Evolutionary conservation across 1,140 invertebrate species (phyloP).

Genomic region (Scaptomyza montana): DNA sequence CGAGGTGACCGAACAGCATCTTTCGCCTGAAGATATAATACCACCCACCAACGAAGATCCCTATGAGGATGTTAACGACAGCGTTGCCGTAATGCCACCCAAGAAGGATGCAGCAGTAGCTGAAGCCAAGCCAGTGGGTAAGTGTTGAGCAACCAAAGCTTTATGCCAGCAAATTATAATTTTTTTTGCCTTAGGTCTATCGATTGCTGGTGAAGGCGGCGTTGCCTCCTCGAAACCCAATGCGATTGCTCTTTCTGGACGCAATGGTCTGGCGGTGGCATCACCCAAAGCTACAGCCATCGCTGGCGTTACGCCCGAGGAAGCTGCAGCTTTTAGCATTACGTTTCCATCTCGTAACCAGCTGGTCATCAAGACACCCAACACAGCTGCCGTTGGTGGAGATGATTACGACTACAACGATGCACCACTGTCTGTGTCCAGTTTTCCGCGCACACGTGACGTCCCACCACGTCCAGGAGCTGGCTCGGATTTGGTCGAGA

Average conservation of each 20-base stretch:
- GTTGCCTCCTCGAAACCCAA: constrained; percentile 88
- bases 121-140: constrained; percentile 89
- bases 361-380: constrained; percentile 74
- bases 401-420: constrained; percentile 77
- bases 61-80: constrained; percentile 82
- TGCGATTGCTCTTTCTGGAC: constrained; percentile 88
- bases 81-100: constrained; percentile 84
- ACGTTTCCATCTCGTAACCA: constrained; percentile 74
- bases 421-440: constrained; percentile 33
- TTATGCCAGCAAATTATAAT: not conserved
- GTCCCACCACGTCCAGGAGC: constrained; percentile 39
- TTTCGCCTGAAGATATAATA: constrained; percentile 66
- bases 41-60: constrained; percentile 73
- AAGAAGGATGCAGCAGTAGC: constrained; percentile 87
- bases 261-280: constrained; percentile 87
- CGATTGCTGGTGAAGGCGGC: constrained; percentile 87
- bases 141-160: constrained; percentile 1
- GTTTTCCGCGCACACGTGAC: constrained; percentile 55
- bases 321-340: constrained; percentile 83
- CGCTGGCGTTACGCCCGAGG: constrained; percentile 86
- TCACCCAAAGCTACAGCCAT: constrained; percentile 89
- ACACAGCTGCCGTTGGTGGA: constrained; percentile 51
- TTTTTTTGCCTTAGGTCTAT: constrained; percentile 82
- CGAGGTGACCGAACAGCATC: constrained; percentile 75
- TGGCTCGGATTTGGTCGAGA: constrained; percentile 50